Conservation (phyloP, 2,888 invertebrate species). For the Corbicula japonica region DNA sequence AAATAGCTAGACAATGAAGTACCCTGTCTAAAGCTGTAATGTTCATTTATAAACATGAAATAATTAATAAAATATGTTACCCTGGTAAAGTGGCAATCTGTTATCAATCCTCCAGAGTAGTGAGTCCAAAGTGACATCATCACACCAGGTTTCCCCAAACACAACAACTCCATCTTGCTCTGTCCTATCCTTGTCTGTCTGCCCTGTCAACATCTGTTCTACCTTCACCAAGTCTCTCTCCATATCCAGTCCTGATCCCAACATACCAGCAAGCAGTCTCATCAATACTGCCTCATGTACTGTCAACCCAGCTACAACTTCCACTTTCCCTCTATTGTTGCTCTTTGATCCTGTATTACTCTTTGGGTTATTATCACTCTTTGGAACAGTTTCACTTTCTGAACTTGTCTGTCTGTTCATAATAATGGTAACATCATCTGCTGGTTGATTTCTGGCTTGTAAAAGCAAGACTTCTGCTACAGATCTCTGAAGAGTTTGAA, state of each 20-base stretch:
- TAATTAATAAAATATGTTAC: too few species aligned
- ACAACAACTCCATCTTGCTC: neutral
- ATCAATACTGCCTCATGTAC: neutral
- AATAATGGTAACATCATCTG: neutral
- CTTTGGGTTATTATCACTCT: neutral
- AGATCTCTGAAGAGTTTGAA: too few species aligned
- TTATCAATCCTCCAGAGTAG: constrained; percentile 15
- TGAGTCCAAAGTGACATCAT: constrained; percentile 17
- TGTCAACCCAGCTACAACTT: constrained; percentile 13
- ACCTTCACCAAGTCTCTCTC: neutral
- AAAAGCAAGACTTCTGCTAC: too few species aligned
- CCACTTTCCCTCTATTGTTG: neutral
- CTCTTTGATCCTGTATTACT: neutral
- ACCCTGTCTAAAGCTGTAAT: too few species aligned
- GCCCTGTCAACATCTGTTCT: neutral
- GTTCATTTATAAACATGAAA: too few species aligned
- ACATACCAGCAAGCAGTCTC: constrained; percentile 14
- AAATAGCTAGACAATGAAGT: too few species aligned
- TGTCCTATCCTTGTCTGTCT: neutral
- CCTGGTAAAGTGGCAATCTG: constrained; percentile 26
- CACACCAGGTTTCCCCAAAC: constrained; percentile 1
- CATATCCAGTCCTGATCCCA: neutral
- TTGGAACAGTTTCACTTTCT: neutral
- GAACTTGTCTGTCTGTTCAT: constrained; percentile 1
- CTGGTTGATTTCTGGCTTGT: too few species aligned